Percentiles rank a stretch among this genome's conserved stretches.
These are phyloP conservation scores for Carcharodon carcharias DNA, from an alignment of 2,797 vertebrate species.

Conservation along the genomic window DNA sequence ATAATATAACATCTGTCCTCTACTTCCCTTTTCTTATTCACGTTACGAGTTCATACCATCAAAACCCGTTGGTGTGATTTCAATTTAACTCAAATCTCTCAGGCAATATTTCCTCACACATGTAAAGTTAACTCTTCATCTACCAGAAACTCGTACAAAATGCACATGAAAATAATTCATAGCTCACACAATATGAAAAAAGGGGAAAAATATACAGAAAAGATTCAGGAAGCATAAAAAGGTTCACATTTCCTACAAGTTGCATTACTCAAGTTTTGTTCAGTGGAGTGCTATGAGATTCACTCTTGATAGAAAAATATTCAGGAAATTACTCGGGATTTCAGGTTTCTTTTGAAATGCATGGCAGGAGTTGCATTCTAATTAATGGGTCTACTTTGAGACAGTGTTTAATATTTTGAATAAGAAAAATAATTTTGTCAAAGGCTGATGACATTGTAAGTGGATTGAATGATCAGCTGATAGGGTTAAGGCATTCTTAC, in stretches of 20 bases:
- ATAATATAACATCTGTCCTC: background rate
- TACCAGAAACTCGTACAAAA: background rate
- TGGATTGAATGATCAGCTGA: background rate
- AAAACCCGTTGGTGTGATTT: background rate
- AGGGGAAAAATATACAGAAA: too few species aligned
- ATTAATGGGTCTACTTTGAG: background rate
- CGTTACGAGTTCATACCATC: background rate
- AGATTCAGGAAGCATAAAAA: too few species aligned
- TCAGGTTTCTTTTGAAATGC: background rate
- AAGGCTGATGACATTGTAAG: background rate
- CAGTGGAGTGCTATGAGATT: background rate
- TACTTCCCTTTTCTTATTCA: background rate
- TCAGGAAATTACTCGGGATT: background rate
- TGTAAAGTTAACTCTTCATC: background rate
- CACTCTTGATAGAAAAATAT: background rate
- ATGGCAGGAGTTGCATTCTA: background rate
- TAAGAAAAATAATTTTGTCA: background rate
- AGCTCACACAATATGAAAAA: background rate
- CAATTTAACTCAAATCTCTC: background rate
- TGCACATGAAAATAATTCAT: background rate
- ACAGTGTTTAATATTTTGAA: background rate
- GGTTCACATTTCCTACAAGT: background rate
- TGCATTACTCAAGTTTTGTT: background rate
- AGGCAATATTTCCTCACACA: background rate
- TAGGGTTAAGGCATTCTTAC: background rate